Evolutionary conservation across 2,888 invertebrate species (phyloP), one percentile per base, ranked within the genome.

Genomic region (Drosophila kambysellisi): DNA sequence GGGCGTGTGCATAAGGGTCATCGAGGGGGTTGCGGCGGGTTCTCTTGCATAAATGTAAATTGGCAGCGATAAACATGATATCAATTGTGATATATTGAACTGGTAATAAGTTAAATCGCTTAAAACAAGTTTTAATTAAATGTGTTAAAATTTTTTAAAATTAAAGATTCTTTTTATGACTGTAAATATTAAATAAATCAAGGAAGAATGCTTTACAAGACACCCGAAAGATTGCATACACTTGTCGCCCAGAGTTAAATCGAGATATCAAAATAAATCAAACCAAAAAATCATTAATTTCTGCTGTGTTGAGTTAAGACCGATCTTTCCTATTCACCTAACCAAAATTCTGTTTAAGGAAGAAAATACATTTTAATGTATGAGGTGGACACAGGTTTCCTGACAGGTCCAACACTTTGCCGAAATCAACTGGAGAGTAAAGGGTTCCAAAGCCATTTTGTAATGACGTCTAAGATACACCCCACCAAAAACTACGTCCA

Each of bases 401-500:
- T 12, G 35, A 11, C 35, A 39, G 17, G 17, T 7, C 3, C 17
- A 20, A 20, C 2, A 43, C 43, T 43, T 43, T 43, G 11, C 11
- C 5, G 20, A 11, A 5, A 15, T 37, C 37, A 37, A 37, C 5
- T 6, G 15, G 2, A 15, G 3, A 43, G 9, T 43, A 43, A 43
- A 37, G 15, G 37, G 6, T 37, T 37, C 2, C 17, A 37, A 17
- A 12, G 1, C 20, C 5, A 6, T 3, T 43, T 20, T 20, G 43
- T 5, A 43, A 46, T 20, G 4, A 1, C 3, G 3, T 20, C 12
- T 46, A 4, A 46, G 20, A 20, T 25, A 2, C 3, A 46, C 7
- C 63, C 58, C 60, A 37, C 1, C 6, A 41, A 5, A 6, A 30
- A 25, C 35, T 17, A 41, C 68, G 29, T 5, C 73, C 30, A 48